Evolutionary conservation across 1,140 invertebrate species (phyloP), one percentile per base, ranked within the genome.

Genomic region (Drosophila lini): DNA sequence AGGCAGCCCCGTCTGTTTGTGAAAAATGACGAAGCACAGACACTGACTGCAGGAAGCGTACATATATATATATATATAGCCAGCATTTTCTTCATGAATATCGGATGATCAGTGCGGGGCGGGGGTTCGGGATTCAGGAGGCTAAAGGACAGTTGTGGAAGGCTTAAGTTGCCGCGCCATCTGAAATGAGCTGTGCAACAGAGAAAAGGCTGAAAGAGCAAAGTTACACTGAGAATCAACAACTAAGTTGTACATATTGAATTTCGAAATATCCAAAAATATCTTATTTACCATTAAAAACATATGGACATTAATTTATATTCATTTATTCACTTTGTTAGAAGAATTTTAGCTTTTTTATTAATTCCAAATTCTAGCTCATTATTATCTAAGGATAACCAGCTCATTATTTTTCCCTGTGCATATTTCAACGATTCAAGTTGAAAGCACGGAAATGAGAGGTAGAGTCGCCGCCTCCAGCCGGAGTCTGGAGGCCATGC

Each of bases 81-180:
- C 47, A 74, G 45, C 53, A 57, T 74, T 89, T 88, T 89, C 77
- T 78, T 79, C 84, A 81, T 89, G 85, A 89, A 89, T 89, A 89
- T 89, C 77, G 86, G 80, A 82, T 77, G 76, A 80, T 40, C 16
- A 50, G 9, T n/a, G 62, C 42, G 64, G 57, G 55, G 32, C 31
- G 5, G 48, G 44, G 53, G 16, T 16, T 16, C 31, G 57, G 42
- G 36, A 25, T 55, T 55, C 56, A 57, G 25, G 22, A 32, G 42
- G 69, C 63, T 48, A 79, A 47, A 63, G 84, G 82, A 86, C 84
- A 89, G 50, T 84, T 62, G 70, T 74, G 80, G 57, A 88, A 89
- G 84, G 85, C 81, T 89, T 89, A 89, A 90, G 74, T 85, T 84
- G 73, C 73, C 64, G 69, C 55, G 31, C 59, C 70, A 64, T 74